These are phyloP conservation scores for Mareca strepera DNA, from an alignment of 2,797 vertebrate genomes.

Conservation along the genomic window DNA sequence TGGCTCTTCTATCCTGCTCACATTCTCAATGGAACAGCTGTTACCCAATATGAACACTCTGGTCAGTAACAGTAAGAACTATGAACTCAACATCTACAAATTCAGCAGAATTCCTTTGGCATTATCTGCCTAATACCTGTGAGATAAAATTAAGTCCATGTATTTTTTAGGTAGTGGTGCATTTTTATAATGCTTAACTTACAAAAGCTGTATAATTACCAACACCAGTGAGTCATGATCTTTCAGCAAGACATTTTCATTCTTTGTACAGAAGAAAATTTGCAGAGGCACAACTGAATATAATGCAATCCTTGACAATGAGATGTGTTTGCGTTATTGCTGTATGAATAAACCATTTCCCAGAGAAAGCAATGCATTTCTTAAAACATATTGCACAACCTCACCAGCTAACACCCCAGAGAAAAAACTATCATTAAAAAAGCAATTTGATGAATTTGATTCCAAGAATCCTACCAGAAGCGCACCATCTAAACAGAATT, in stretches of 20 bases:
- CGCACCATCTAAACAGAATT: constrained; percentile 20
- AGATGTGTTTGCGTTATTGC: constrained; percentile 48
- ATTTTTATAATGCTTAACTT: constrained; percentile 48
- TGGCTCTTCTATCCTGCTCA: not conserved
- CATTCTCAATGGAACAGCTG: not conserved
- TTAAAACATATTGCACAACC: constrained; percentile 34
- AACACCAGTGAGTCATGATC: constrained; percentile 28
- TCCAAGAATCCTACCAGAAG: constrained; percentile 47
- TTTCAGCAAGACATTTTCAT: constrained; percentile 48
- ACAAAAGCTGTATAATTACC: constrained; percentile 35
- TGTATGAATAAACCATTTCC: constrained; percentile 61
- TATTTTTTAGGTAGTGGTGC: constrained; percentile 17
- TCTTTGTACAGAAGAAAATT: constrained; percentile 40
- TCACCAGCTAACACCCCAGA: not conserved
- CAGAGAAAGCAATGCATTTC: constrained; percentile 50
- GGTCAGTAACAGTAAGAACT: not conserved
- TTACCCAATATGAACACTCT: not conserved
- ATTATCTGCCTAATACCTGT: not conserved
- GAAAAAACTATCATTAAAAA: constrained; percentile 60
- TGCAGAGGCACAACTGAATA: constrained; percentile 57
- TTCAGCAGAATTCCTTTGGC: constrained; percentile 9
- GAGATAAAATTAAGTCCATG: constrained; percentile 21
- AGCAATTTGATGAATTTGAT: constrained; percentile 38
- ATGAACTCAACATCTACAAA: not conserved
- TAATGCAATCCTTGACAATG: constrained; percentile 35